These are phyloP conservation scores for Mercenaria mercenaria DNA, from an alignment of 1,140 invertebrate species.

Conservation along the genomic window DNA sequence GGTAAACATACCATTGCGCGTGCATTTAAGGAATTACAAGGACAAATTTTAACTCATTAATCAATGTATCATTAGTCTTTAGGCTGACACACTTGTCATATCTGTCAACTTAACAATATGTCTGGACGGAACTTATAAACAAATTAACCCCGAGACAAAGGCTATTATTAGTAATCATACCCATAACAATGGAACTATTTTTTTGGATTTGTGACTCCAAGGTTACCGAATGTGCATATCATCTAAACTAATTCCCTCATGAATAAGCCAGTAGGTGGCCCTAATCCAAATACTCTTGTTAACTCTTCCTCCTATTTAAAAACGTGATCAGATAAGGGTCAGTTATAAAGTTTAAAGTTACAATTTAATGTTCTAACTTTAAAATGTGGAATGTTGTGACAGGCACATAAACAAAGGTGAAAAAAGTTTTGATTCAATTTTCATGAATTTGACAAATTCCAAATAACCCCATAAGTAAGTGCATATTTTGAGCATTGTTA, in stretches of 20 bases:
- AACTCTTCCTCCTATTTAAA: background rate
- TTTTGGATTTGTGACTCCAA: background rate
- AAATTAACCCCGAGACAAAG: background rate
- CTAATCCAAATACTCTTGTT: background rate
- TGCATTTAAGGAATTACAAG: too few relatives aligned
- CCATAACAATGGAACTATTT: background rate
- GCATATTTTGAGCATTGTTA: background rate
- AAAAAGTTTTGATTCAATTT: background rate
- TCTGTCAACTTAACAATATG: background rate
- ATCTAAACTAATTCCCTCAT: background rate
- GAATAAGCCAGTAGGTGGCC: conserved; percentile 1
- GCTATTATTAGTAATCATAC: background rate
- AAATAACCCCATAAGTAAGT: background rate
- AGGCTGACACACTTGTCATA: background rate
- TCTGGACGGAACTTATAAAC: background rate
- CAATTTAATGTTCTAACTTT: conserved; percentile 14
- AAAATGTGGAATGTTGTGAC: conserved; percentile 18
- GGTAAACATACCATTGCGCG: too few relatives aligned
- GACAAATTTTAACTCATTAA: background rate
- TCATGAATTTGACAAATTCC: background rate
- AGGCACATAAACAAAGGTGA: background rate
- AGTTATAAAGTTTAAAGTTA: conserved; percentile 2
- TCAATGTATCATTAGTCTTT: background rate
- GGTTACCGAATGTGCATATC: background rate
- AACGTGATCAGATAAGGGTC: conserved; percentile 13